These are phyloP conservation scores for Oedothorax gibbosus DNA, from an alignment of 1,140 invertebrate species.

Conservation along the genomic window DNA sequence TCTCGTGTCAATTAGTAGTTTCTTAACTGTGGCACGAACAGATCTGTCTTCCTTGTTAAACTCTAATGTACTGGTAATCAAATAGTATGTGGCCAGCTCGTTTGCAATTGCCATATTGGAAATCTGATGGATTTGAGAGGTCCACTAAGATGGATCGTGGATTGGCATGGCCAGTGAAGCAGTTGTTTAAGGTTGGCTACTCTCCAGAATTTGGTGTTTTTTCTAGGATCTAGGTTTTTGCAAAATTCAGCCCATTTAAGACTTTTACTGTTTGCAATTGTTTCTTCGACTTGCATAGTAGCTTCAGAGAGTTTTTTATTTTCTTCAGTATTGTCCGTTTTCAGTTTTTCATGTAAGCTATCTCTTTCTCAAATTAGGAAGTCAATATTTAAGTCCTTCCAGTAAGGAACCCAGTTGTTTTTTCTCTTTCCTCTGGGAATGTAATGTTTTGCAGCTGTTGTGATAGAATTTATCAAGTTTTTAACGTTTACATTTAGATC, in stretches of 20 bases:
- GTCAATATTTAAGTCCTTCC: neutral
- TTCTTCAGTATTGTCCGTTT: neutral
- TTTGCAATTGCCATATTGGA: neutral
- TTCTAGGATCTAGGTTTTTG: neutral
- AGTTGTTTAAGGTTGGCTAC: neutral
- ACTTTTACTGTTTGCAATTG: neutral
- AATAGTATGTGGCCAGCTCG: neutral
- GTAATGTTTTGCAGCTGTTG: neutral
- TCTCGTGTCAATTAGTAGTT: neutral
- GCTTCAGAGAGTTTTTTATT: neutral
- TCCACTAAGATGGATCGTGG: neutral
- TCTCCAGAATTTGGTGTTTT: neutral
- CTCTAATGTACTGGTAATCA: neutral
- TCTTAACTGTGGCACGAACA: neutral
- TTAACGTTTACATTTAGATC: neutral
- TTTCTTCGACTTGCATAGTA: neutral
- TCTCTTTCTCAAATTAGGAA: neutral
- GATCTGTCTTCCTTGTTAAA: neutral
- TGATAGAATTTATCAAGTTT: neutral
- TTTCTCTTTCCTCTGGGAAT: too few species aligned
- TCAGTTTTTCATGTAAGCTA: neutral
- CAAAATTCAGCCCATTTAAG: neutral
- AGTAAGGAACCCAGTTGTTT: neutral
- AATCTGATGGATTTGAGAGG: too few species aligned
- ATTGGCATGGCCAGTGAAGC: neutral